phyloP scores from a whole-genome alignment of 2,888 invertebrate genomes.

The Macroteleia sp. region DNA sequence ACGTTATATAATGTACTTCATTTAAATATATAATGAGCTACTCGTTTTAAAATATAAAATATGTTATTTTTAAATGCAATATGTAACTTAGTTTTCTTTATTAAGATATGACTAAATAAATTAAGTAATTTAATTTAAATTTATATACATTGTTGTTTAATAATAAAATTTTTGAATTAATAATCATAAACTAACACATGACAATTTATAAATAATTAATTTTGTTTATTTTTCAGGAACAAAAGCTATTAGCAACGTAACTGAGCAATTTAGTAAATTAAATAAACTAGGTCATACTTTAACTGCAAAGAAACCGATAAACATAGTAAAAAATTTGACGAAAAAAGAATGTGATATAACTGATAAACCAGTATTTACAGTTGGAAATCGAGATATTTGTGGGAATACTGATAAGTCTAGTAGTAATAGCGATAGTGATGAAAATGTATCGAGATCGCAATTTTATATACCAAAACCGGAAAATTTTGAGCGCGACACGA shows the following conservation, averaged over 20 bases:
- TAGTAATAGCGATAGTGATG: conserved; percentile 86
- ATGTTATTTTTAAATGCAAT: too few species aligned
- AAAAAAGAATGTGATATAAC: conserved; percentile 65
- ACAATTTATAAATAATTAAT: background rate
- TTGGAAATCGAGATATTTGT: conserved; percentile 78
- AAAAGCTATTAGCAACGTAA: conserved; percentile 93
- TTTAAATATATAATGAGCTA: too few species aligned
- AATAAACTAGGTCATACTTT: conserved; percentile 89
- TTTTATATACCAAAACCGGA: conserved; percentile 69
- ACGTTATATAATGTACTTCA: too few species aligned
- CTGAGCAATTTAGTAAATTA: conserved; percentile 93
- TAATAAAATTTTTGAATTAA: background rate
- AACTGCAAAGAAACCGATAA: conserved; percentile 81
- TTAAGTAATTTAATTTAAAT: too few species aligned
- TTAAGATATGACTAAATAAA: too few species aligned
- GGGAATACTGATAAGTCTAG: conserved; percentile 84
- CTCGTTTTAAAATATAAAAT: too few species aligned
- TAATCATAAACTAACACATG: background rate
- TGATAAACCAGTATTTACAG: conserved; percentile 76
- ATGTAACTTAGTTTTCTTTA: too few species aligned
- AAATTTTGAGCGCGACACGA: conserved; percentile 73
- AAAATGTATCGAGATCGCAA: conserved; percentile 84
- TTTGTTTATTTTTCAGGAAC: conserved; percentile 86
- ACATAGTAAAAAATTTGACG: conserved; percentile 69
- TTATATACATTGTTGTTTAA: too few species aligned